A percentile compares a stretch with the other conserved stretches of the same genome.
These are phyloP conservation scores for Coenonympha arcania DNA, from an alignment of 2,888 invertebrate genomes.

Conservation along the genomic window DNA sequence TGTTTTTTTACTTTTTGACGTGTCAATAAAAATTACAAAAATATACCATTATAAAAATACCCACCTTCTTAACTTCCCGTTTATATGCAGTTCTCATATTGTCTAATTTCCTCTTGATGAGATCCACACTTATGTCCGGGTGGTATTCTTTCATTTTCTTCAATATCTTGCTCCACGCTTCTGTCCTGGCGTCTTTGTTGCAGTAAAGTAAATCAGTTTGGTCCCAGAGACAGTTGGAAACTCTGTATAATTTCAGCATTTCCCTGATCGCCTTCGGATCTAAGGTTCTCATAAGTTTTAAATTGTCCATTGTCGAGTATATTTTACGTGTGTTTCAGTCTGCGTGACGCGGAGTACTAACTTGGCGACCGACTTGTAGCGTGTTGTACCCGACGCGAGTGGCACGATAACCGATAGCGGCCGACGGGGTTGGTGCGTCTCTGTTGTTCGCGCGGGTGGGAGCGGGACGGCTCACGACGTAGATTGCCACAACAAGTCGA, in stretches of 20 bases:
- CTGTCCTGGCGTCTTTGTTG: slow-evolving; percentile 24
- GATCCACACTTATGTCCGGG: slow-evolving; percentile 20
- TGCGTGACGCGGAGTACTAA: slow-evolving; percentile 1
- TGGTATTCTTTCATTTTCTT: slow-evolving; percentile 28
- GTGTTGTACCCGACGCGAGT: no score
- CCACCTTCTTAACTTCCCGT: slow-evolving; percentile 30
- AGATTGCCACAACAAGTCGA: slow-evolving; percentile 8
- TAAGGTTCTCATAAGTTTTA: no score
- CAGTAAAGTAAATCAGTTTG: slow-evolving; percentile 25
- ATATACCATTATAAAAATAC: background rate
- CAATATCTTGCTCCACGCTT: slow-evolving; percentile 28
- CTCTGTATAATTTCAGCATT: slow-evolving; percentile 28
- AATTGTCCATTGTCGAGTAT: background rate
- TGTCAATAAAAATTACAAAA: background rate
- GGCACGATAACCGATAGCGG: no score
- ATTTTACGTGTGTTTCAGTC: background rate
- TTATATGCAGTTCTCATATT: slow-evolving; percentile 28
- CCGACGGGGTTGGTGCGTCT: background rate
- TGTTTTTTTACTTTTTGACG: no score
- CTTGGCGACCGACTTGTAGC: slow-evolving; percentile 1
- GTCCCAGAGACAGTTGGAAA: slow-evolving; percentile 32
- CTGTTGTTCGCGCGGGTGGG: background rate
- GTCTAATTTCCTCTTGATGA: slow-evolving; percentile 31
- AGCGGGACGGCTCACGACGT: background rate
- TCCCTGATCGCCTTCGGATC: slow-evolving; percentile 25